Evolutionary conservation across 2,113 vertebrate genomes (phyloP).

Genomic region (Cranoglanis bouderius): DNA sequence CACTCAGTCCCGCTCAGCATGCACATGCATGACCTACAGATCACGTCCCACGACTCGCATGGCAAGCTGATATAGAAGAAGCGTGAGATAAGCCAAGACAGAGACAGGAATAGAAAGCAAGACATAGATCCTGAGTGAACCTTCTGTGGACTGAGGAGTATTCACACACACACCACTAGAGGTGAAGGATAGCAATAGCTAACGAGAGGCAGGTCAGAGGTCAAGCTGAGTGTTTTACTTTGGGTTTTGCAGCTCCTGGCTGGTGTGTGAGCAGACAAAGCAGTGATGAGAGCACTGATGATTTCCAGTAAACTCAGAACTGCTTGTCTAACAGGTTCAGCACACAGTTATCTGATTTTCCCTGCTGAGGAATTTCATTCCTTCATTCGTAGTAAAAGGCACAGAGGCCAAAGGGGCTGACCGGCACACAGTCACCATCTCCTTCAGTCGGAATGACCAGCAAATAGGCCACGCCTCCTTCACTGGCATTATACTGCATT

Average conservation of each 20-base stretch:
- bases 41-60: background rate
- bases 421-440: background rate
- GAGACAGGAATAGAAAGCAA: constrained; percentile 25
- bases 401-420: background rate
- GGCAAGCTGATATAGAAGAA: constrained; percentile 18
- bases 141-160: constrained; percentile 29
- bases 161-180: constrained; percentile 16
- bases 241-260: constrained; percentile 12
- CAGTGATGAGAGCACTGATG: constrained; percentile 32
- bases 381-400: background rate
- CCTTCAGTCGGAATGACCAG: background rate
- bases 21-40: constrained; percentile 9
- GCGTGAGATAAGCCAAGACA: constrained; percentile 5
- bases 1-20: background rate
- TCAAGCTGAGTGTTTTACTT: constrained; percentile 25
- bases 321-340: background rate
- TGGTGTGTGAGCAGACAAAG: constrained; percentile 14
- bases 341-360: background rate
- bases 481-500: background rate
- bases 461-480: background rate
- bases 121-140: background rate
- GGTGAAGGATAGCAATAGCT: constrained; percentile 40
- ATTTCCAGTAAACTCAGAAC: background rate
- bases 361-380: background rate
- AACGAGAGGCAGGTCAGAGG: constrained; percentile 41